A percentile compares a stretch with the other conserved stretches of the same genome.
These are phyloP conservation scores for Empis livida DNA, from an alignment of 2,888 invertebrate genomes.

Conservation along the genomic window DNA sequence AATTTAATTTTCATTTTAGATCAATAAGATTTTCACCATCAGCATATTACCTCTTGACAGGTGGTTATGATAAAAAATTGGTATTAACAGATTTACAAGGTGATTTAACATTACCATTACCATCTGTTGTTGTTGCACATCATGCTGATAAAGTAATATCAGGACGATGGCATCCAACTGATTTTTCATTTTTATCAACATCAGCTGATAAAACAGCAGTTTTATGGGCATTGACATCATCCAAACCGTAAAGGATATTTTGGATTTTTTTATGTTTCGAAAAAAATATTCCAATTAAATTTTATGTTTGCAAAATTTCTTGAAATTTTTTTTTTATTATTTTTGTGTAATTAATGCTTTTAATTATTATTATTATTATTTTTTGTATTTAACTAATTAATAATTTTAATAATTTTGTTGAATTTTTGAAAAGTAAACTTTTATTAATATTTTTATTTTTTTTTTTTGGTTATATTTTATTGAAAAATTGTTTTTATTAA, in stretches of 20 bases:
- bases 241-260: background rate
- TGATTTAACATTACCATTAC: slow-evolving; percentile 78
- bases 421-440: too few relatives aligned
- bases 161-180: slow-evolving; percentile 90
- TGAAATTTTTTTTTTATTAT: background rate
- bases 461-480: too few relatives aligned
- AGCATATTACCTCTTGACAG: slow-evolving; percentile 85
- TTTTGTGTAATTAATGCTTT: background rate
- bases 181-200: slow-evolving; percentile 88
- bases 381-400: too few relatives aligned
- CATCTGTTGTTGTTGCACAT: slow-evolving; percentile 86
- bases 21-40: slow-evolving; percentile 90
- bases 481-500: too few relatives aligned
- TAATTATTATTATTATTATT: too few relatives aligned
- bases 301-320: too few relatives aligned
- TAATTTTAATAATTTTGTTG: too few relatives aligned
- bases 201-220: slow-evolving; percentile 90
- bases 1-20: slow-evolving; percentile 28
- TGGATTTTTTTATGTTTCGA: background rate
- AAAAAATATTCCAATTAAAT: too few relatives aligned
- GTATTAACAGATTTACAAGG: slow-evolving; percentile 88
- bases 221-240: slow-evolving; percentile 75
- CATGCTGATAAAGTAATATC: slow-evolving; percentile 94
- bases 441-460: too few relatives aligned
- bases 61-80: slow-evolving; percentile 82